These are phyloP conservation scores for Meliscaeva auricollis DNA, from an alignment of 2,888 invertebrate species.

Conservation along the genomic window DNA sequence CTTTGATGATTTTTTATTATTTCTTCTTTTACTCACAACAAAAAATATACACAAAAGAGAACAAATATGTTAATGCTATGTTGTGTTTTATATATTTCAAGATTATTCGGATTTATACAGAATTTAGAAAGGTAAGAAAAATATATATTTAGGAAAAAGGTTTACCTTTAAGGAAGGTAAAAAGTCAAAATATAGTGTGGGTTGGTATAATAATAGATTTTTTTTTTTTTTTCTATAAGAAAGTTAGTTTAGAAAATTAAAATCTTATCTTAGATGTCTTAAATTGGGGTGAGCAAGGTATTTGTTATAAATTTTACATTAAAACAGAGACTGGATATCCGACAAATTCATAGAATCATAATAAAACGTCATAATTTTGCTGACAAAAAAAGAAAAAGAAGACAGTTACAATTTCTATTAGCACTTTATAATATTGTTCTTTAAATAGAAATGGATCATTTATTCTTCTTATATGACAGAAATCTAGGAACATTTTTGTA, in stretches of 20 bases:
- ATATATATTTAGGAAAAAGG: not conserved
- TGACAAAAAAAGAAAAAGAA: too few relatives aligned
- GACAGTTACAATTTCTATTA: too few relatives aligned
- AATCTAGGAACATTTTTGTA: too few relatives aligned
- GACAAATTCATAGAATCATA: too few relatives aligned
- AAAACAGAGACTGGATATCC: too few relatives aligned
- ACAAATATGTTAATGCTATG: slow-evolving; percentile 29
- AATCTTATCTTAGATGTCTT: not conserved
- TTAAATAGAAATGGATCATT: too few relatives aligned
- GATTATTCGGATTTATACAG: not conserved
- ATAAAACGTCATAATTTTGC: too few relatives aligned
- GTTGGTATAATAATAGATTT: not conserved
- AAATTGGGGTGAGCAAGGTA: too few relatives aligned
- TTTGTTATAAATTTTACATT: too few relatives aligned
- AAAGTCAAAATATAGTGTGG: not conserved
- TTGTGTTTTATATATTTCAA: slow-evolving; percentile 20
- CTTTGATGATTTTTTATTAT: not conserved
- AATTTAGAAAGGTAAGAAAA: slow-evolving; percentile 10
- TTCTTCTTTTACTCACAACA: not conserved
- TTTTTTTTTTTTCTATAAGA: not conserved
- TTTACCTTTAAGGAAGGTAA: not conserved
- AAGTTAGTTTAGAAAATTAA: not conserved
- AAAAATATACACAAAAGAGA: slow-evolving; percentile 16
- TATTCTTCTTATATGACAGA: too few relatives aligned
- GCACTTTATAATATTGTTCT: too few relatives aligned